These are phyloP conservation scores for Quadriops clusia DNA, from an alignment of 2,888 invertebrate species.

Conservation along the genomic window DNA sequence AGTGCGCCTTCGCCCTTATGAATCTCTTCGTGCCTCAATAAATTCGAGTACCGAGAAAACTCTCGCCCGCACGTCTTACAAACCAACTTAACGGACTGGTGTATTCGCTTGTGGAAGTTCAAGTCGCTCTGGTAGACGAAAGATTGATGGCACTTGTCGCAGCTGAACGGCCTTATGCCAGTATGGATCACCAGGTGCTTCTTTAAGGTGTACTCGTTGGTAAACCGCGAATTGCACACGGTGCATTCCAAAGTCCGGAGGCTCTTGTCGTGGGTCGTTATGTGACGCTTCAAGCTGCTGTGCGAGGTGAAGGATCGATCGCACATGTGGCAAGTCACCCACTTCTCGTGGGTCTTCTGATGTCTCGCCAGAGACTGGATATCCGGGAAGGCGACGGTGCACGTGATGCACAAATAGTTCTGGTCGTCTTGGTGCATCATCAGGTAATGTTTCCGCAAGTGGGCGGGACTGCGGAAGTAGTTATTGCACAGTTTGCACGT, in stretches of 20 bases:
- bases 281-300: constrained; percentile 34
- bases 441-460: too few relatives aligned
- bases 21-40: too few relatives aligned
- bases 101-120: constrained; percentile 35
- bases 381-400: too few relatives aligned
- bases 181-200: constrained; percentile 37
- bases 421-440: too few relatives aligned
- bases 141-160: constrained; percentile 35
- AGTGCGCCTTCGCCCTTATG: too few relatives aligned
- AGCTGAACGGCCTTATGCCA: constrained; percentile 21
- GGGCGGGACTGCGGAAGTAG: too few relatives aligned
- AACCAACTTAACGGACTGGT: constrained; percentile 22
- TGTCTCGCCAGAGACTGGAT: too few relatives aligned
- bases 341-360: too few relatives aligned
- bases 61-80: too few relatives aligned
- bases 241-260: constrained; percentile 35
- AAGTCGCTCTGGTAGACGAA: constrained; percentile 35
- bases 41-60: too few relatives aligned
- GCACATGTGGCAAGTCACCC: constrained; percentile 34
- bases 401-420: too few relatives aligned
- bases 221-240: constrained; percentile 34
- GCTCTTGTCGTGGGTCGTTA: constrained; percentile 34
- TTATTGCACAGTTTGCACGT: too few relatives aligned
- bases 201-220: constrained; percentile 32
- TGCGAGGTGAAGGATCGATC: constrained; percentile 35